Evolutionary conservation across 2,113 vertebrate genomes (phyloP), one percentile per base, ranked within the genome.

Genomic region (Neotragus pygmaeus): DNA sequence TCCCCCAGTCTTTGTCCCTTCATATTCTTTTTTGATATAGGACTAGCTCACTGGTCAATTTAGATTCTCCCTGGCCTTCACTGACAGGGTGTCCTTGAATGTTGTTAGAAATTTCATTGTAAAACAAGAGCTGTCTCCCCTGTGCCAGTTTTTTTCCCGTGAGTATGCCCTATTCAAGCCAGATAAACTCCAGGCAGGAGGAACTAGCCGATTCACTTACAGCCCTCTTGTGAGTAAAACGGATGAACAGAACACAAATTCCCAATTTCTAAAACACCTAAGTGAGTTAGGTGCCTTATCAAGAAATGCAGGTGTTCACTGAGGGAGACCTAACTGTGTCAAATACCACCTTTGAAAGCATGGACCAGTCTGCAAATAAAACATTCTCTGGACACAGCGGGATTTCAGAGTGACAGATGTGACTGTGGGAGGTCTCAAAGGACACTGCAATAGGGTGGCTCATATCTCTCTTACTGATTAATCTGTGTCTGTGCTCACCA

Each of bases 381-480:
- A 53, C 45, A 36, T 73, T 58, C 45, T 62, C 51, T 25, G 43
- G 62, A 27, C 36, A 80, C 33, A 39, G 58, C 2, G 47, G 62
- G 73, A 81, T 93, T 80, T 91, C 90, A 87, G 49, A 49, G 87
- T 60, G 93, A 97, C 87, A 94, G 57, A 51, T 43, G 39, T 39
- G 87, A 47, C 80, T 92, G 51, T 23, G 51, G 49, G 90, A 0
- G 0, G 28, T 78, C 80, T 88, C 16, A 0, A 9, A 89, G 92
- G 82, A 93, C 14, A 19, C 43, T 30, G 64, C 14, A 49, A 73
- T 33, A 47, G 64, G 30, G 33, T 82, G 60, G 49, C 0, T 0
- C n/a, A 19, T n/a, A 33, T 64, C 55, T 91, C 33, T 82, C 39
- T 49, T 13, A 1, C 27, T 88, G 57, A 97, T 90, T 89, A 95